A percentile compares a stretch with the other conserved stretches of the same genome.
Evolutionary conservation across 2,888 invertebrate genomes (phyloP).

Genomic region (Drosophila differens): DNA sequence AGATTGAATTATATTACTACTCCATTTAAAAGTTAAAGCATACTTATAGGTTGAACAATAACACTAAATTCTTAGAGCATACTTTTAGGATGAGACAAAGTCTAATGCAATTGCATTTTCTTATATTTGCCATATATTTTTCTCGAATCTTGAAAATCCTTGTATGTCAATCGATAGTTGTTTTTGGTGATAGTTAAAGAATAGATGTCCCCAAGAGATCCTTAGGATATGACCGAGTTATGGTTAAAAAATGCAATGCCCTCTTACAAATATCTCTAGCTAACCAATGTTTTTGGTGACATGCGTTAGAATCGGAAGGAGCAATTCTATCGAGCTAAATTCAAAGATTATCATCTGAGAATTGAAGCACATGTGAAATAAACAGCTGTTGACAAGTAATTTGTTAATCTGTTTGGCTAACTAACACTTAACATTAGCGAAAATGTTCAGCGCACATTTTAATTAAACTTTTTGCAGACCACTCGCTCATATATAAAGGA

Average conservation of each 20-base stretch:
- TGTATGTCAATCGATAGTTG: too few species aligned
- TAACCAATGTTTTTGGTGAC: background rate
- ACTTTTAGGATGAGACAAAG: background rate
- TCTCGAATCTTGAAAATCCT: background rate
- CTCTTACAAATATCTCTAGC: background rate
- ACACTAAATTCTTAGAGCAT: background rate
- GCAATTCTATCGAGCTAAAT: background rate
- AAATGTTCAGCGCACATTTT: slow-evolving; percentile 16
- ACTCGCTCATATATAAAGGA: background rate
- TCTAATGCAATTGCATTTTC: background rate
- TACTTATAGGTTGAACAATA: too few species aligned
- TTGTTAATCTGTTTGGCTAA: background rate
- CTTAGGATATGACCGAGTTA: background rate
- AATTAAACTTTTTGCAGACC: slow-evolving; percentile 2
- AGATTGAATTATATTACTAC: background rate
- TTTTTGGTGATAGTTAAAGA: background rate
- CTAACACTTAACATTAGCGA: background rate
- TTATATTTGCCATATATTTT: background rate
- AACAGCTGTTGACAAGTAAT: background rate
- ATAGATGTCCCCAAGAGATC: background rate
- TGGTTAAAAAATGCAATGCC: background rate
- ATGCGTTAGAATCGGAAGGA: background rate
- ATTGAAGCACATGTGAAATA: background rate
- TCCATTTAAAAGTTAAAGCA: background rate
- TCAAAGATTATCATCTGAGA: too few species aligned